Evolutionary conservation across 2,888 invertebrate species (phyloP).

Genomic region (Trachelus stipa): DNA sequence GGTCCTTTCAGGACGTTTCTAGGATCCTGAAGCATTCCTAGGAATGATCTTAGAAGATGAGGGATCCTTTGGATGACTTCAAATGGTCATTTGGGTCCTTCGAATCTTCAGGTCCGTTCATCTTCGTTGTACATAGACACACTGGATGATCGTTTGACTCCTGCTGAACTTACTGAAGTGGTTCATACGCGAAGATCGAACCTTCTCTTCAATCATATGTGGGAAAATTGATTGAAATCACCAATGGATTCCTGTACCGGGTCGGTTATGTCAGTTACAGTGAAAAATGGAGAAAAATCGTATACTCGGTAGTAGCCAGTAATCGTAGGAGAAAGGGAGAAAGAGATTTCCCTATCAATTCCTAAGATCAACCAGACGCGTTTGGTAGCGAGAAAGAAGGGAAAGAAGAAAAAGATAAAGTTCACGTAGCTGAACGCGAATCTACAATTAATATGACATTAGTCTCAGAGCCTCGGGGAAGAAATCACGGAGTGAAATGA

Average conservation of each 20-base stretch:
- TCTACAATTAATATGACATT: slow-evolving; percentile 60
- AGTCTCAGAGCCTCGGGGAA: slow-evolving; percentile 38
- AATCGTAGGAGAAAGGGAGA: neutral
- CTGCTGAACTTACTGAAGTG: neutral
- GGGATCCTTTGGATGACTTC: neutral
- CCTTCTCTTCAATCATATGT: neutral
- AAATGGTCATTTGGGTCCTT: too few relatives aligned
- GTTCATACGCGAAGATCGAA: neutral
- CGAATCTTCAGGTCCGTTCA: neutral
- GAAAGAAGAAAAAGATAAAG: neutral
- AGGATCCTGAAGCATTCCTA: neutral
- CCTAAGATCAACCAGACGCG: neutral
- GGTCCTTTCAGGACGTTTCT: neutral
- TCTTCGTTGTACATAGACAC: neutral
- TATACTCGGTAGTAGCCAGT: neutral
- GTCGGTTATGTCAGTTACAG: neutral
- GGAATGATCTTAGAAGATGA: neutral
- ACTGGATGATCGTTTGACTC: neutral
- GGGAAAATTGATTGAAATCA: neutral
- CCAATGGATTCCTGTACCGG: neutral
- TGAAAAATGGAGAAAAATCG: neutral
- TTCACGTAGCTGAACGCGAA: slow-evolving; percentile 37
- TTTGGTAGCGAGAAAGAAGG: neutral
- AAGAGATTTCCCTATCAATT: neutral
- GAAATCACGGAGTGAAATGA: slow-evolving; percentile 39